Base-by-base conservation (phyloP, 2,113 vertebrate species). In the Mola mola region DNA sequence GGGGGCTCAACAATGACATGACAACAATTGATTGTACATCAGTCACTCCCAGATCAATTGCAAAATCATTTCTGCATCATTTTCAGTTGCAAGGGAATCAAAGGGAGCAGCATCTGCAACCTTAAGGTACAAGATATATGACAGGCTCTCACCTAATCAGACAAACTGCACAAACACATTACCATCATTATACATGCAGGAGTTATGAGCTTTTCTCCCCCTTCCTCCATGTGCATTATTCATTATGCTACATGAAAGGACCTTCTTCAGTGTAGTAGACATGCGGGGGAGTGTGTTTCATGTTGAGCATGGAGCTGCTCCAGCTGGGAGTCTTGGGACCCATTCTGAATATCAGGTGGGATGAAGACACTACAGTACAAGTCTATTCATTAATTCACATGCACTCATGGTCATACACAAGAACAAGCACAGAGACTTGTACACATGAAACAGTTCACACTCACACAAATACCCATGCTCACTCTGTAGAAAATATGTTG, bases 11-110 rank as follows among this genome's bases (percentile, higher is more conserved):
- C 65, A 51, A 58, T 25, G 15, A 49, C 41, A 16, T 16, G 66
- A 73, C 75, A 74, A 55, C 67, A 66, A 84, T 77, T 66, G 81
- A 86, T 79, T 58, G 56, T 60, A 34, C 73, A 87, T 87, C 73
- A 59, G 63, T 88, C 79, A 74, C 55, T 16, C 15, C 0, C 12
- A 52, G 58, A 89, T 89, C 86, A 87, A 86, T 89, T 75, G 58
- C 76, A 72, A 66, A 81, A 85, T 86, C 47, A 75, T 88, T 85
- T 81, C 71, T 33, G 71, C 84, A 73, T 76, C 66, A 59, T 67
- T 79, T 72, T 52, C 65, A 60, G 72, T 4, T 11, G 47, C 62
- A 3, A 33, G 51, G 40, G 47, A 64, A 83, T 85, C 69, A 79
- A 78, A 83, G 63, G 2, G 50, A 38, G 53, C 37, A 2, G 68